These are phyloP conservation scores for Pachycephala philippinensis DNA, from an alignment of 2,113 vertebrate genomes.

Conservation along the genomic window DNA sequence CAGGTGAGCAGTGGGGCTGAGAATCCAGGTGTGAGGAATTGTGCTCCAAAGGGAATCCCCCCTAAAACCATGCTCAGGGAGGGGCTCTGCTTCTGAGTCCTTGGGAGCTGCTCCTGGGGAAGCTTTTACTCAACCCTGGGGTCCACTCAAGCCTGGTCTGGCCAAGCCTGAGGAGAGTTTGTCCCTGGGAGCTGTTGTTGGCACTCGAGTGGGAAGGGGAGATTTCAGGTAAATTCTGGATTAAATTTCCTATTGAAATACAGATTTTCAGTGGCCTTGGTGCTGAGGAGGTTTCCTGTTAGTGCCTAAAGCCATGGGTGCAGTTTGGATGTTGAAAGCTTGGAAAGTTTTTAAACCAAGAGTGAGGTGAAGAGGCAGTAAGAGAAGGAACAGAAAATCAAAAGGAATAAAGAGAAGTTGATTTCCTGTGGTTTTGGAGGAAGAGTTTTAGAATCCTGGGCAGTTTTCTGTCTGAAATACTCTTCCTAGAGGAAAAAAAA, in stretches of 20 bases:
- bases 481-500: background rate
- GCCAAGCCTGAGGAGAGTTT: background rate
- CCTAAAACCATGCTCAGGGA: rapidly evolving
- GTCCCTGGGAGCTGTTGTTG: rapidly evolving
- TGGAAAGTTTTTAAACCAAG: background rate
- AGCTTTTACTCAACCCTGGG: rapidly evolving
- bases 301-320: rapidly evolving
- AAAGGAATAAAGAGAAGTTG: background rate
- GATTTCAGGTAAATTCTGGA: background rate
- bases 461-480: background rate
- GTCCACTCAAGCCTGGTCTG: background rate
- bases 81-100: rapidly evolving
- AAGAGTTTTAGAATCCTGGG: background rate
- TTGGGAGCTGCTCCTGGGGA: rapidly evolving
- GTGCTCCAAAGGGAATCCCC: background rate
- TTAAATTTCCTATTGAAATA: background rate
- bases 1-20: background rate
- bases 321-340: background rate
- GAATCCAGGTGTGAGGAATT: background rate
- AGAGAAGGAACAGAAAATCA: background rate
- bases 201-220: rapidly evolving
- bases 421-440: background rate
- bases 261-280: background rate
- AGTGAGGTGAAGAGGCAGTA: background rate
- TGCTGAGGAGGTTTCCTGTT: background rate